Conservation (phyloP, 2,888 invertebrate genomes). For the Selenia dentaria region DNA sequence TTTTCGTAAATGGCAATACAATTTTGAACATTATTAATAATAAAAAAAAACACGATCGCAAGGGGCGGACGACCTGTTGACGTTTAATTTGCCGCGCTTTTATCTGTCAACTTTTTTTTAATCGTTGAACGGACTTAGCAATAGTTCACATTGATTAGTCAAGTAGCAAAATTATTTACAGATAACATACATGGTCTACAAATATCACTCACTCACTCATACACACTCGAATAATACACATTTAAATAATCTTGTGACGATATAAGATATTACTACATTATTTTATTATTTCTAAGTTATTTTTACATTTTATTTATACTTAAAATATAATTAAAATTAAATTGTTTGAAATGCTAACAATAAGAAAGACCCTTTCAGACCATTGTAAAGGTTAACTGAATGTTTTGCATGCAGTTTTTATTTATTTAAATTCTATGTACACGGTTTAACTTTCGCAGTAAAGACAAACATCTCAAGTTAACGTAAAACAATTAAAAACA, state of each 20-base stretch:
- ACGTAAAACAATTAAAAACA: no score
- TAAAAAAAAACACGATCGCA: slow-evolving; percentile 41
- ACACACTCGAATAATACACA: slow-evolving; percentile 18
- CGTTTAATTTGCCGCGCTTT: slow-evolving; percentile 28
- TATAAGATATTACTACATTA: no score
- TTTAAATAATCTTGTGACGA: slow-evolving; percentile 27
- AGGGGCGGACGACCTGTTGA: slow-evolving; percentile 34
- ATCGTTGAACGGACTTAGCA: slow-evolving; percentile 10
- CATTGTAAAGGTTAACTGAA: no score
- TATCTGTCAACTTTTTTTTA: slow-evolving; percentile 21
- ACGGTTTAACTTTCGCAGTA: no score
- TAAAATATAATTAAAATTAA: slow-evolving; percentile 6
- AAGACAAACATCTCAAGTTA: no score
- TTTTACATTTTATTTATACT: slow-evolving; percentile 8
- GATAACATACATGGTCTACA: slow-evolving; percentile 1
- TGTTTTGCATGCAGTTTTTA: no score
- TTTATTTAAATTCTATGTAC: no score
- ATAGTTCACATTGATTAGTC: slow-evolving; percentile 29
- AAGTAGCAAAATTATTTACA: slow-evolving; percentile 28
- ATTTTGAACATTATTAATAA: slow-evolving; percentile 80
- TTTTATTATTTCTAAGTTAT: slow-evolving; percentile 18
- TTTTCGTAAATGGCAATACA: slow-evolving; percentile 79
- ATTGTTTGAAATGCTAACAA: no score
- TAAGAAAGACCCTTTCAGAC: no score
- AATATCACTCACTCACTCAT: slow-evolving; percentile 7